Conservation (phyloP, 2,113 vertebrate species). For the Xiphophorus hellerii region DNA sequence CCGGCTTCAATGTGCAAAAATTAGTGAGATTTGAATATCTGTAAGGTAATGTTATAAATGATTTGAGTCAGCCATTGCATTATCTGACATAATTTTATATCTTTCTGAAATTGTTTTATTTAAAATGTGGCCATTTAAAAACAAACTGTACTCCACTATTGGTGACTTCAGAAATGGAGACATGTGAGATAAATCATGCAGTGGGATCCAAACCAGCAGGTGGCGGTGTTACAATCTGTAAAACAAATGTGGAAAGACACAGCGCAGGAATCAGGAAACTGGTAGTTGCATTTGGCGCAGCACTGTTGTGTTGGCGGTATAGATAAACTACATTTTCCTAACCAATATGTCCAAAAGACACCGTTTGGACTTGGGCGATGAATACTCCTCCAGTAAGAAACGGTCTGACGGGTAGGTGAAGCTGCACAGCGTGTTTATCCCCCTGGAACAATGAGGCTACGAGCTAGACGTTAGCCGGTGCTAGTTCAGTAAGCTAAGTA, state of each 20-base stretch:
- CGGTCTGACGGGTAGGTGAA: slow-evolving; percentile 88
- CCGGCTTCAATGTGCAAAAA: too few species aligned
- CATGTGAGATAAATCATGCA: too few species aligned
- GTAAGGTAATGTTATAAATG: too few species aligned
- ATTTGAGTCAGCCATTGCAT: too few species aligned
- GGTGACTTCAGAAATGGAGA: too few species aligned
- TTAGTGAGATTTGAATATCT: too few species aligned
- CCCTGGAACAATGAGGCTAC: slow-evolving; percentile 3
- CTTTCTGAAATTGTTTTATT: too few species aligned
- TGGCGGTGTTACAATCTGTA: slow-evolving; percentile 2
- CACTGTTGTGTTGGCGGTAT: slow-evolving; percentile 16
- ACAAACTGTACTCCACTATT: too few species aligned
- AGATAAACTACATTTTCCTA: not conserved
- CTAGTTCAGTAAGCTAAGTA: slow-evolving; percentile 44
- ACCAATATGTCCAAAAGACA: slow-evolving; percentile 92
- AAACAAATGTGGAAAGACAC: not conserved
- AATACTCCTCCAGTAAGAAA: slow-evolving; percentile 91
- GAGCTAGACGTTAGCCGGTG: slow-evolving; percentile 42
- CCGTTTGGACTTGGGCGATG: slow-evolving; percentile 92
- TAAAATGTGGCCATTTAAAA: too few species aligned
- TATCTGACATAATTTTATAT: too few species aligned
- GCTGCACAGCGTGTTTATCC: not conserved
- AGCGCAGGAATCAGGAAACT: slow-evolving; percentile 49
- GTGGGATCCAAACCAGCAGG: slow-evolving; percentile 21
- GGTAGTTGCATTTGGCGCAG: slow-evolving; percentile 29